phyloP scores from a whole-genome alignment of 2,113 vertebrate genomes.

The Sisor rabdophorus region DNA sequence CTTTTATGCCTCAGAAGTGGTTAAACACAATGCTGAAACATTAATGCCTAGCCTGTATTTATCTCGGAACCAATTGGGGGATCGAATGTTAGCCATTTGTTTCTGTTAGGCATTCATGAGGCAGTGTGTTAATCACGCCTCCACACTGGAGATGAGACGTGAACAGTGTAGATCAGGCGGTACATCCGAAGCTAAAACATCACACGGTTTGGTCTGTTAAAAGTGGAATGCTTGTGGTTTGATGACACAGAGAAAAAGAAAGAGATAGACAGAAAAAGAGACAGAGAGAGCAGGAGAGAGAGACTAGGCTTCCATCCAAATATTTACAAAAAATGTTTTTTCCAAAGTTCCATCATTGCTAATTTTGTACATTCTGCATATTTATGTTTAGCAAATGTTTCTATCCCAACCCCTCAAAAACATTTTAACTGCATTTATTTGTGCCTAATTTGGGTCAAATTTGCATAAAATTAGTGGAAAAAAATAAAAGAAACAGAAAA shows the following conservation, averaged over 20 bases:
- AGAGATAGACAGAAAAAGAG: background rate
- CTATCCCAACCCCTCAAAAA: background rate
- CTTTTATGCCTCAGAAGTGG: background rate
- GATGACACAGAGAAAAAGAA: background rate
- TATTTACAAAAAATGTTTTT: background rate
- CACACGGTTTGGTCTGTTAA: background rate
- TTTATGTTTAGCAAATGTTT: background rate
- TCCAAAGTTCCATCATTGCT: background rate
- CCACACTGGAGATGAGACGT: constrained; percentile 12
- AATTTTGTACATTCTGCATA: background rate
- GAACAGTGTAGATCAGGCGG: constrained; percentile 14
- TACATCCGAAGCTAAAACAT: constrained; percentile 3
- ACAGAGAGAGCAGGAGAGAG: background rate
- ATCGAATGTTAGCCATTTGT: background rate
- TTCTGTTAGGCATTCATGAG: constrained; percentile 2
- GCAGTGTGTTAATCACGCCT: background rate
- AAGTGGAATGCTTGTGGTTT: constrained; percentile 36
- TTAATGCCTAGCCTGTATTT: background rate
- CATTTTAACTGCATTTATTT: background rate
- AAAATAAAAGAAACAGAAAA: too few species aligned
- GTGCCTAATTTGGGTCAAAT: background rate
- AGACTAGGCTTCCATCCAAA: background rate
- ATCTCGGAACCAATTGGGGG: background rate
- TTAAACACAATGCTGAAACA: background rate
- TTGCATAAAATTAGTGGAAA: constrained; percentile 14